Evolutionary conservation across 2,797 vertebrate species (phyloP).

Genomic region (Adrianichthys oophorus): DNA sequence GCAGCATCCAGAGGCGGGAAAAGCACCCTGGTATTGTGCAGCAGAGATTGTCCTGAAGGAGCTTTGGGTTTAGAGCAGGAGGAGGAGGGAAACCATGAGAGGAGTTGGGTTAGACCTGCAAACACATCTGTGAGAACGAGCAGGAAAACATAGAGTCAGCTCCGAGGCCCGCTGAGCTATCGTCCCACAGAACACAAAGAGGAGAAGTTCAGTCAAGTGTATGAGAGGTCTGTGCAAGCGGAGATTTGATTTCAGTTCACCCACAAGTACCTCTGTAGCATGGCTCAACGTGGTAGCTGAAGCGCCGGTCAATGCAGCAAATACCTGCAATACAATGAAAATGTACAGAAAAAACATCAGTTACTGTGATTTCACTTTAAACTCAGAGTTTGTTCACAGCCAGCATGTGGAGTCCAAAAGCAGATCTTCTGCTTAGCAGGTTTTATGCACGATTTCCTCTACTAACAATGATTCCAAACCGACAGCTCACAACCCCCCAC

Average conservation of each 20-base stretch:
- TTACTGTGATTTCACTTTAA: no score
- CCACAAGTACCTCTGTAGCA: conserved; percentile 86
- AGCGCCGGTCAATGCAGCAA: conserved; percentile 84
- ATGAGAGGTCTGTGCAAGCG: background rate
- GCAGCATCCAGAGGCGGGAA: background rate
- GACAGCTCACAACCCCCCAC: no score
- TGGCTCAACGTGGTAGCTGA: conserved; percentile 90
- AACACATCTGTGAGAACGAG: conserved; percentile 34
- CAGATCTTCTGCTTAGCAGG: no score
- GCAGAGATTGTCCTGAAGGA: background rate
- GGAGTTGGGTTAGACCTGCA: conserved; percentile 40
- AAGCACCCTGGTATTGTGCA: background rate
- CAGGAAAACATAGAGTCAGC: background rate
- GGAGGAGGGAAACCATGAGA: conserved; percentile 32
- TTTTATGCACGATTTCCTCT: no score
- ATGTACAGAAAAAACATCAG: no score
- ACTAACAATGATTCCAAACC: no score
- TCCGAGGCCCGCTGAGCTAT: background rate
- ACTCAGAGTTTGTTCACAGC: no score
- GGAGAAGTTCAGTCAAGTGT: conserved; percentile 7
- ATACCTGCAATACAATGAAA: conserved; percentile 70
- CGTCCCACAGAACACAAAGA: conserved; percentile 6
- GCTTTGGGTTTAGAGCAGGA: conserved; percentile 12
- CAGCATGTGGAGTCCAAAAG: no score
- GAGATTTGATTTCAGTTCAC: no score